Evolutionary conservation across 2,113 vertebrate species (phyloP).

Genomic region (Vulpes lagopus): DNA sequence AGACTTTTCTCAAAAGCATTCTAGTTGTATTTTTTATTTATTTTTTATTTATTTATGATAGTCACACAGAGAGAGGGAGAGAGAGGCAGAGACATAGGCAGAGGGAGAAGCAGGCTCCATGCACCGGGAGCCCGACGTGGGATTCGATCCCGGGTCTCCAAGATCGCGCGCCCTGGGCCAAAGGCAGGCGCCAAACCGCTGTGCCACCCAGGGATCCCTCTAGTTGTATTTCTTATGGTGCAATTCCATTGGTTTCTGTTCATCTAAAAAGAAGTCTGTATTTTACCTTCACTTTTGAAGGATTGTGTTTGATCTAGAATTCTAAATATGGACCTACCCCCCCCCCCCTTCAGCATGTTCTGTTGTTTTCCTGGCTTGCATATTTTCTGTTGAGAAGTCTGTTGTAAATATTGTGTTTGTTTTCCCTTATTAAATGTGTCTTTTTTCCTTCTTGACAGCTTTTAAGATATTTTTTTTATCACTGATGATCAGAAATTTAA

Average conservation of each 20-base stretch:
- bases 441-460: background rate
- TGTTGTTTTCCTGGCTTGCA: background rate
- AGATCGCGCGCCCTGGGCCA: too few relatives aligned
- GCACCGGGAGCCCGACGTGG: too few relatives aligned
- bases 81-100: too few relatives aligned
- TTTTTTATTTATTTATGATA: too few relatives aligned
- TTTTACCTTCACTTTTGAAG: constrained; percentile 31
- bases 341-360: background rate
- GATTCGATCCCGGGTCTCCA: too few relatives aligned
- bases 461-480: constrained; percentile 26
- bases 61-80: too few relatives aligned
- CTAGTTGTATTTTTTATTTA: background rate
- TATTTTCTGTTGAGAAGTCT: constrained; percentile 42
- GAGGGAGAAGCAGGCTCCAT: too few relatives aligned
- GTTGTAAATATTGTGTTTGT: constrained; percentile 30
- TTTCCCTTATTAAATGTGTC: background rate
- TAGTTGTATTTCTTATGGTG: constrained; percentile 5
- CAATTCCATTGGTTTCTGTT: background rate
- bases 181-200: too few relatives aligned
- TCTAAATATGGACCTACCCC: background rate
- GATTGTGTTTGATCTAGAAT: background rate
- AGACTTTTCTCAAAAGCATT: background rate
- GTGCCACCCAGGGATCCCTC: background rate
- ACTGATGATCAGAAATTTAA: background rate
- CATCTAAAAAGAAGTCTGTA: background rate